Conservation (phyloP, 2,888 invertebrate genomes). For the Phengaris alcon region DNA sequence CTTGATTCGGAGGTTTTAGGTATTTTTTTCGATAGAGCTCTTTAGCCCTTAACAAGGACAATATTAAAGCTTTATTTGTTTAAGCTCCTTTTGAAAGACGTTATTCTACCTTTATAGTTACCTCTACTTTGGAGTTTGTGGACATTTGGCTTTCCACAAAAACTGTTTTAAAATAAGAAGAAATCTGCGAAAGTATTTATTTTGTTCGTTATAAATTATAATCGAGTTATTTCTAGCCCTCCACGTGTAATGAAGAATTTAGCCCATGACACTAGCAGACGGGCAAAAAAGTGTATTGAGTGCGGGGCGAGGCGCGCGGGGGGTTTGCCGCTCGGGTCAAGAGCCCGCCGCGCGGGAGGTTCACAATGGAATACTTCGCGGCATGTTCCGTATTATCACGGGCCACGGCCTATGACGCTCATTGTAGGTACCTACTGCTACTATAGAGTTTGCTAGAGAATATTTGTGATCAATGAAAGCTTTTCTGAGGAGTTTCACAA, state of each 20-base stretch:
- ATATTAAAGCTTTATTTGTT: too few species aligned
- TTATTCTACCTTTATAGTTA: too few species aligned
- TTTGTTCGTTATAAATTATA: background rate
- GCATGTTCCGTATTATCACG: constrained; percentile 7
- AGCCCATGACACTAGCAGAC: constrained; percentile 28
- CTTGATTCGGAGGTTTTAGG: background rate
- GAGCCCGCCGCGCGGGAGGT: constrained; percentile 20
- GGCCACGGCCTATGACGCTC: constrained; percentile 16
- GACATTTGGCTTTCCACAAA: too few species aligned
- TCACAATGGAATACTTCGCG: constrained; percentile 20
- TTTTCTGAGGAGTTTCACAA: too few species aligned
- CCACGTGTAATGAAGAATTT: constrained; percentile 15
- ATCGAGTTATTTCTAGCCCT: background rate
- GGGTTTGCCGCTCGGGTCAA: constrained; percentile 3
- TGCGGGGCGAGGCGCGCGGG: constrained; percentile 4
- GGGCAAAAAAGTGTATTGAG: constrained; percentile 22
- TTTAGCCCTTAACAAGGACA: too few species aligned
- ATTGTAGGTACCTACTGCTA: background rate
- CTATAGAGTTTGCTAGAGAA: background rate
- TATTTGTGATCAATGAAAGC: too few species aligned
- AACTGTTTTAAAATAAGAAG: too few species aligned
- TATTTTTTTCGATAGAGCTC: background rate
- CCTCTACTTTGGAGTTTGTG: too few species aligned
- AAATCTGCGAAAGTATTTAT: too few species aligned
- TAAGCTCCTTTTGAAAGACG: too few species aligned